A percentile compares a stretch with the other conserved stretches of the same genome.
phyloP scores from a whole-genome alignment of 2,888 invertebrate species.

The Leptopilina drosophilae region DNA sequence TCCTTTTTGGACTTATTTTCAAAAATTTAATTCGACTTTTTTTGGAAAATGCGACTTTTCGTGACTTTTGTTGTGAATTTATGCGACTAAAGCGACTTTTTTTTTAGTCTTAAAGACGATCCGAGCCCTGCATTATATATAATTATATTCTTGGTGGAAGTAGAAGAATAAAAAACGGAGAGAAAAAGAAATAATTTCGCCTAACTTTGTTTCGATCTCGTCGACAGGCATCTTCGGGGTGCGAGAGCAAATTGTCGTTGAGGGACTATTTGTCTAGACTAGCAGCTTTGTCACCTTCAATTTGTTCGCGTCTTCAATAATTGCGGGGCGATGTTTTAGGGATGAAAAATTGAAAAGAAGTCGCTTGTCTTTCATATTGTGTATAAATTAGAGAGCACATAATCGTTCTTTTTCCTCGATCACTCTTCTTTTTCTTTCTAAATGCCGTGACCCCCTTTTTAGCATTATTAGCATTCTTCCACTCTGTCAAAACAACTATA shows the following conservation, averaged over 20 bases:
- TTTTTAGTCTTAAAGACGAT: too few relatives aligned
- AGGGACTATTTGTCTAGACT: conserved; percentile 64
- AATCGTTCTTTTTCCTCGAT: not conserved
- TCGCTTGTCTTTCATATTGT: conserved; percentile 37
- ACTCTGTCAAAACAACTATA: not conserved
- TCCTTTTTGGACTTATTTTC: too few relatives aligned
- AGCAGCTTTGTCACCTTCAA: conserved; percentile 50
- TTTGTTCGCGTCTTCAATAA: conserved; percentile 54
- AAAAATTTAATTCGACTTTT: too few relatives aligned
- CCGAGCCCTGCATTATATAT: conserved; percentile 31
- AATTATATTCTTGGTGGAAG: conserved; percentile 68
- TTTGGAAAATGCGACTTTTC: too few relatives aligned
- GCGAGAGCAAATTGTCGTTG: conserved; percentile 62
- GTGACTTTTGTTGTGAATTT: too few relatives aligned
- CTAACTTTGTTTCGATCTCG: conserved; percentile 70
- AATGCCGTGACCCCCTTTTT: not conserved
- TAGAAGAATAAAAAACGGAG: too few relatives aligned
- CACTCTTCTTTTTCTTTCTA: not conserved
- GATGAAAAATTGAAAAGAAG: conserved; percentile 46
- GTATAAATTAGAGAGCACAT: conserved; percentile 25
- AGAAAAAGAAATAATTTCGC: conserved; percentile 56
- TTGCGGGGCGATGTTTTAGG: conserved; percentile 37
- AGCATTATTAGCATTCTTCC: not conserved
- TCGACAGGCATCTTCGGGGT: conserved; percentile 56
- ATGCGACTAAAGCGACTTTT: too few relatives aligned